Conservation (phyloP, 2,113 vertebrate species). For the Recurvirostra avosetta region DNA sequence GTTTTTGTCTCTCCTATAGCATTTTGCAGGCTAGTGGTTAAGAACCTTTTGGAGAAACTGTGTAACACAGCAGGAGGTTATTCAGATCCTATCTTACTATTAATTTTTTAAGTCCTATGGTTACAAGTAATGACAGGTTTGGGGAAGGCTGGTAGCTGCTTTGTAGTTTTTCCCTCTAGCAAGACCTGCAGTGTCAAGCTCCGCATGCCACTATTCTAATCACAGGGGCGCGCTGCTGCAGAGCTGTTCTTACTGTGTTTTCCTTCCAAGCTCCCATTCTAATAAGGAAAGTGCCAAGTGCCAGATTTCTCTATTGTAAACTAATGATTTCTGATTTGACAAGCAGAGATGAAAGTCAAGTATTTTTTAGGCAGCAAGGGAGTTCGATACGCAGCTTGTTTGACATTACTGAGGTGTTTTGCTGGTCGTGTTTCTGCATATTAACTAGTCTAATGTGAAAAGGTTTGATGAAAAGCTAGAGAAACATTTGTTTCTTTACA, state of each 20-base stretch:
- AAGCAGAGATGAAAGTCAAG: constrained; percentile 10
- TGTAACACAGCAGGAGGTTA: not conserved
- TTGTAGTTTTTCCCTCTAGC: not conserved
- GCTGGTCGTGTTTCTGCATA: not conserved
- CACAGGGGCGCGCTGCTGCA: not conserved
- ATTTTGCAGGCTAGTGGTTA: not conserved
- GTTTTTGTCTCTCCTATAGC: not conserved
- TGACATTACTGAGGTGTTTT: not conserved
- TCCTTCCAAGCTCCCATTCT: not conserved
- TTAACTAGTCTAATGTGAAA: not conserved
- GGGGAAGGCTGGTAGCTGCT: not conserved
- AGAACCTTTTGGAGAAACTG: not conserved
- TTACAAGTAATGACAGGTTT: not conserved
- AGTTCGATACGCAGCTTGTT: not conserved
- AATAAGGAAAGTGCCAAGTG: not conserved
- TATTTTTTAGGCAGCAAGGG: not conserved
- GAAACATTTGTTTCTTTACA: not conserved
- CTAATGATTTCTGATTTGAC: constrained; percentile 23
- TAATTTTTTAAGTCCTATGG: not conserved
- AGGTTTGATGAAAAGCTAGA: not conserved
- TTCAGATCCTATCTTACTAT: not conserved
- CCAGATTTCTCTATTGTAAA: not conserved
- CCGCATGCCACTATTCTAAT: not conserved
- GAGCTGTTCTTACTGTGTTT: not conserved
- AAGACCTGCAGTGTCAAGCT: not conserved